Conservation (phyloP, 2,797 vertebrate genomes). For the Hypotaenidia philippensis region DNA sequence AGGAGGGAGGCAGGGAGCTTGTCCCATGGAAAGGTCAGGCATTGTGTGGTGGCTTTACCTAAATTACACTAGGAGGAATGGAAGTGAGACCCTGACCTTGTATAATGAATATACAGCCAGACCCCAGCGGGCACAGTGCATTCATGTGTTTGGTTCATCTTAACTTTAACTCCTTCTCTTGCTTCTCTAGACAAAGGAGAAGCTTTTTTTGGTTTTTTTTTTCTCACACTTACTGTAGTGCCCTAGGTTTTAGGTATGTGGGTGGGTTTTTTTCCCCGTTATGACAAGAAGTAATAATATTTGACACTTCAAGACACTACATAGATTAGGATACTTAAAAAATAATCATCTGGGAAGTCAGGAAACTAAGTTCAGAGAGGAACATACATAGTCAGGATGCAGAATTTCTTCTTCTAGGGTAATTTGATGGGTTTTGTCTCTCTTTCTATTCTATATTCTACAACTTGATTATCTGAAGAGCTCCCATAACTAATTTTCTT, state of each 20-base stretch:
- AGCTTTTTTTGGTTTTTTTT: neutral
- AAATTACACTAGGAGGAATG: conserved; percentile 66
- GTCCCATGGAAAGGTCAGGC: conserved; percentile 73
- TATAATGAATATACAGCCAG: conserved; percentile 67
- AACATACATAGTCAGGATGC: neutral
- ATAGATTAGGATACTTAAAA: neutral
- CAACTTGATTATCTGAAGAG: neutral
- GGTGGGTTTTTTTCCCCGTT: no score
- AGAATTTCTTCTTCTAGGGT: neutral
- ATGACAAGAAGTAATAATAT: neutral
- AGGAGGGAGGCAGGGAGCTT: conserved; percentile 59
- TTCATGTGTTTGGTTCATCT: conserved; percentile 39
- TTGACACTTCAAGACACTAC: neutral
- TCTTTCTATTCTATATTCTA: neutral
- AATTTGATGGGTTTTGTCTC: neutral
- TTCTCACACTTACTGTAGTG: neutral
- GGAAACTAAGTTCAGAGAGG: neutral
- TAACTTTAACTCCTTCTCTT: conserved; percentile 39
- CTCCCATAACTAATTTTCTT: rapidly evolving
- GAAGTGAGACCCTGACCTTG: conserved; percentile 70
- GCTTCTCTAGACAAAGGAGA: neutral
- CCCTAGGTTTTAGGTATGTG: neutral
- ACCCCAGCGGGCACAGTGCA: conserved; percentile 1
- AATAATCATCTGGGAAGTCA: neutral
- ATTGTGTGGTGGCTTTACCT: conserved; percentile 63